A percentile compares a stretch with the other conserved stretches of the same genome.
phyloP scores from a whole-genome alignment of 2,888 invertebrate species.

The Punctoribates punctum region DNA sequence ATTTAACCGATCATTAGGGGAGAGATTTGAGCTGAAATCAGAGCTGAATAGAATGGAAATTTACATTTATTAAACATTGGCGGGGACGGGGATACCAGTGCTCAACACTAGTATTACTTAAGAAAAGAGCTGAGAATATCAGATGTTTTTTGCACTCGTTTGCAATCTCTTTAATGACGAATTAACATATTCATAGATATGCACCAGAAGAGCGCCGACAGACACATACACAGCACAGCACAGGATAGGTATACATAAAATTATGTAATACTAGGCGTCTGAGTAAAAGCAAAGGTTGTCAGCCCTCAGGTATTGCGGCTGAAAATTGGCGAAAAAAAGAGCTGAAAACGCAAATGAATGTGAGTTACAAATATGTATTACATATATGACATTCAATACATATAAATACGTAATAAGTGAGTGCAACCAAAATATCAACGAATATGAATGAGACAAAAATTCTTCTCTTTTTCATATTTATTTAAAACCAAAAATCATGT shows the following conservation, averaged over 20 bases:
- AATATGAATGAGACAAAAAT: too few species aligned
- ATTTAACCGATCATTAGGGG: background rate
- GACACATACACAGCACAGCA: background rate
- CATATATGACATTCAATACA: too few species aligned
- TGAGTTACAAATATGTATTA: too few species aligned
- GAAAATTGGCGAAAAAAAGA: too few species aligned
- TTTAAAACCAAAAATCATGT: too few species aligned
- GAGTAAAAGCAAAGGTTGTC: too few species aligned
- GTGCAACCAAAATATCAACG: too few species aligned
- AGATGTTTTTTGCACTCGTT: background rate
- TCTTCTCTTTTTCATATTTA: too few species aligned
- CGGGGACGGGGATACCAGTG: background rate
- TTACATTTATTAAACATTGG: background rate
- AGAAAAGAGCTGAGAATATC: background rate
- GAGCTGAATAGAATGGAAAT: background rate
- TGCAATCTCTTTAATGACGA: background rate
- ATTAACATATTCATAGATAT: slow-evolving; percentile 9
- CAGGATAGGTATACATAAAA: background rate
- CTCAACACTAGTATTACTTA: background rate
- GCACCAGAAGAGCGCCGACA: background rate
- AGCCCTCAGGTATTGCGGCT: too few species aligned
- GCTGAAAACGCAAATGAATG: too few species aligned
- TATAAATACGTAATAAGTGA: too few species aligned
- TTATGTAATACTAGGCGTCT: background rate
- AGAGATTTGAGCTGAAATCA: background rate